These are phyloP conservation scores for Plodia interpunctella DNA, from an alignment of 1,140 invertebrate genomes.

Conservation along the genomic window DNA sequence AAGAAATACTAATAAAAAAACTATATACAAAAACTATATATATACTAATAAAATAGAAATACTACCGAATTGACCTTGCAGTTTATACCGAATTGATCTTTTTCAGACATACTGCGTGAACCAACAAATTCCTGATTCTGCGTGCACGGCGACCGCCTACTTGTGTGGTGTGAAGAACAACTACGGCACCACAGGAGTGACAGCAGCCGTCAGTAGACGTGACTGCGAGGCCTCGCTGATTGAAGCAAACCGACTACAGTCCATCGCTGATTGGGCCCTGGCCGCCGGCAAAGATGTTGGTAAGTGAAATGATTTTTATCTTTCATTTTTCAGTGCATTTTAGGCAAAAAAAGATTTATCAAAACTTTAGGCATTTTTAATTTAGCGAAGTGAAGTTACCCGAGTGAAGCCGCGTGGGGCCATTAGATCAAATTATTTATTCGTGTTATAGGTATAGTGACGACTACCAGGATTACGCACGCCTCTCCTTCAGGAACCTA, in stretches of 20 bases:
- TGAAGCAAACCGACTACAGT: slow-evolving; percentile 76
- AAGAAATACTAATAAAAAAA: too few species aligned
- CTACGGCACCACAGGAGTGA: slow-evolving; percentile 84
- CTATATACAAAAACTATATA: too few species aligned
- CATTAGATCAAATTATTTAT: neutral
- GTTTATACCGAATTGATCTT: too few species aligned
- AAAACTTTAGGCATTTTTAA: too few species aligned
- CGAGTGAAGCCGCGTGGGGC: too few species aligned
- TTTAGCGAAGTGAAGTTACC: too few species aligned
- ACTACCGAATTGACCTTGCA: too few species aligned
- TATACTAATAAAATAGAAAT: too few species aligned
- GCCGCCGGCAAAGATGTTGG: slow-evolving; percentile 77
- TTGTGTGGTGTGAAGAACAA: slow-evolving; percentile 88
- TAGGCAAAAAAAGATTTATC: too few species aligned
- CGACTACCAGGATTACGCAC: slow-evolving; percentile 86
- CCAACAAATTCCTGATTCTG: slow-evolving; percentile 85
- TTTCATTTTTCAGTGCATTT: too few species aligned
- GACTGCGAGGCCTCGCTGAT: slow-evolving; percentile 77
- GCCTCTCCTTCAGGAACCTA: slow-evolving; percentile 35
- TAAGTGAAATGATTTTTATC: slow-evolving; percentile 13
- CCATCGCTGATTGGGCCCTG: slow-evolving; percentile 83
- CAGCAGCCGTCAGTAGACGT: slow-evolving; percentile 41
- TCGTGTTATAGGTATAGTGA: slow-evolving; percentile 80
- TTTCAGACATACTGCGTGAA: slow-evolving; percentile 85
- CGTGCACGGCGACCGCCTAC: slow-evolving; percentile 86